Evolutionary conservation across 2,113 vertebrate species (phyloP).

Genomic region (Podarcis cretensis): DNA sequence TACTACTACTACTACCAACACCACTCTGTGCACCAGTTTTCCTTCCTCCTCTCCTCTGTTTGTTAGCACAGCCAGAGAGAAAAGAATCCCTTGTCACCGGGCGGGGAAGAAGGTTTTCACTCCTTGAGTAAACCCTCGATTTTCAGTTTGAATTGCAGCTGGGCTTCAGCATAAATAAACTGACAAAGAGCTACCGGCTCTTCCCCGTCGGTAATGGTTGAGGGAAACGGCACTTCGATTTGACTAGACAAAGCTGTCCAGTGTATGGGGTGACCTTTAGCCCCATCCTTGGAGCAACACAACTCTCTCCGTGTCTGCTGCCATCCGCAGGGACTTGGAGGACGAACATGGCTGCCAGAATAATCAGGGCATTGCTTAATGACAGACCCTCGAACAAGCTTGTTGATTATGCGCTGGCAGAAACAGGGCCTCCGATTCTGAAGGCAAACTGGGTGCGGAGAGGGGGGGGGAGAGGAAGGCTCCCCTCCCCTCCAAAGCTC

Average conservation of each 20-base stretch:
- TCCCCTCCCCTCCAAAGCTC: not conserved
- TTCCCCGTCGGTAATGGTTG: slow-evolving; percentile 65
- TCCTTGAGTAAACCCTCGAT: slow-evolving; percentile 42
- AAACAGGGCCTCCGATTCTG: slow-evolving; percentile 10
- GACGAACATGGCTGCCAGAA: slow-evolving; percentile 67
- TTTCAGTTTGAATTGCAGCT: slow-evolving; percentile 73
- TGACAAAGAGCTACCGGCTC: slow-evolving; percentile 72
- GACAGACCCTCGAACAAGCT: slow-evolving; percentile 64
- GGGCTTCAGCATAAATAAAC: slow-evolving; percentile 66
- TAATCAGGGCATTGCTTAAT: slow-evolving; percentile 76
- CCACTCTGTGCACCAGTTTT: no score
- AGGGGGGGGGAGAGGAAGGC: not conserved
- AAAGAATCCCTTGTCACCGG: slow-evolving; percentile 51
- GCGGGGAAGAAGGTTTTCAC: slow-evolving; percentile 37
- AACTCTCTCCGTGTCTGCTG: slow-evolving; percentile 78
- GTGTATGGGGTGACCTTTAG: slow-evolving; percentile 72
- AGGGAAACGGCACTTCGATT: slow-evolving; percentile 65
- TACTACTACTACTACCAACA: no score
- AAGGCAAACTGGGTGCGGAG: not conserved
- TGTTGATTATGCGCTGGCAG: slow-evolving; percentile 62
- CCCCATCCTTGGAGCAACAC: slow-evolving; percentile 73
- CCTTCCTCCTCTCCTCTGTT: no score
- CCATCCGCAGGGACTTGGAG: slow-evolving; percentile 66
- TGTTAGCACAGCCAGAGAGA: slow-evolving; percentile 6
- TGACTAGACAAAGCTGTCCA: slow-evolving; percentile 79